A percentile compares a stretch with the other conserved stretches of the same genome.
phyloP scores from a whole-genome alignment of 1,140 invertebrate species.

The Atta cephalotes region DNA sequence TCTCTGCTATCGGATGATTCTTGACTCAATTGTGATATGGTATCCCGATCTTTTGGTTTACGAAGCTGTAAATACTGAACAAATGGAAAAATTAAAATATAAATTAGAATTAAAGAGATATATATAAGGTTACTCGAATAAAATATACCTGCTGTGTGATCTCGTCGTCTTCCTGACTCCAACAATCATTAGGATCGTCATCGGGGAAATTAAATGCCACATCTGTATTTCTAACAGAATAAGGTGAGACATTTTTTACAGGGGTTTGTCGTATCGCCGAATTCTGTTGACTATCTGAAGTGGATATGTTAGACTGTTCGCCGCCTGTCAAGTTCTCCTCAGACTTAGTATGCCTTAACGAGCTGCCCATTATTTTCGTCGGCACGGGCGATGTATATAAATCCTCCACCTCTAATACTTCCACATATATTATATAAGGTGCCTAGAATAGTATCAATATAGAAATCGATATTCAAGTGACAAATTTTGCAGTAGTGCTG shows the following conservation, averaged over 20 bases:
- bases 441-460: conserved; percentile 88
- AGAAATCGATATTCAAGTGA: conserved; percentile 24
- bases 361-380: conserved; percentile 92
- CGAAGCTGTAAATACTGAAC: conserved; percentile 88
- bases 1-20: conserved; percentile 96
- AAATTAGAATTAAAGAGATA: not conserved
- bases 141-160: conserved; percentile 90
- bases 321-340: conserved; percentile 94
- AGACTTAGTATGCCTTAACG: conserved; percentile 95
- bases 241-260: conserved; percentile 77
- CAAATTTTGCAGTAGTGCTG: not conserved
- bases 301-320: conserved; percentile 81
- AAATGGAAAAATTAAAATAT: conserved; percentile 69
- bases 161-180: conserved; percentile 98
- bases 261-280: conserved; percentile 80
- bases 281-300: conserved; percentile 76
- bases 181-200: conserved; percentile 91
- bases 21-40: conserved; percentile 95
- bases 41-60: conserved; percentile 91
- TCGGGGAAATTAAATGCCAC: conserved; percentile 85
- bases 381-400: conserved; percentile 93
- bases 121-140: not conserved
- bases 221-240: conserved; percentile 78
- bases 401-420: conserved; percentile 97
- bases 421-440: conserved; percentile 99